Base-by-base conservation (phyloP, 2,113 vertebrate genomes). In the Serilophus lunatus region DNA sequence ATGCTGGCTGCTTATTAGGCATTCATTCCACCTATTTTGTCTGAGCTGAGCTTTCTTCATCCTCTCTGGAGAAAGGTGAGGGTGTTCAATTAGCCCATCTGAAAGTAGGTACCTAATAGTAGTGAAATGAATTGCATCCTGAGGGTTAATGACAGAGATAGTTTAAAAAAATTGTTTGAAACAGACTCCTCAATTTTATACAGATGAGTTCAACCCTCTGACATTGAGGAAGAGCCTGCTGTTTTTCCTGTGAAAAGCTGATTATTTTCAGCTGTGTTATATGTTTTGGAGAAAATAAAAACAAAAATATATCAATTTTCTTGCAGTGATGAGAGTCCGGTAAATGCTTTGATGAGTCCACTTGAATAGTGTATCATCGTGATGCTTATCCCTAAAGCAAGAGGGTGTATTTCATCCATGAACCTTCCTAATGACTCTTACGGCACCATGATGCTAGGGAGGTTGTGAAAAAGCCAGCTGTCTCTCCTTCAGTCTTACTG, bases 201-300 rank as follows among this genome's bases (percentile, higher is more conserved):
- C 26, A 82, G 86, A 93, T 47, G 40, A 82, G 5, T 79, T 85
- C 70, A 85, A 33, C 53, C 17, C 53, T 94, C 59, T 82, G 85
- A 93, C 44, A 44, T 1, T 76, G 40, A 82, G 78, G 88, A 93
- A 86, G 69, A 74, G 54, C 56, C 69, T 88, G 74, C 74, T 93
- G 91, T 40, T 86, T 40, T 93, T 95, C 69, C 61, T 76, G 23
- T 61, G 91, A 92, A 94, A 82, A 94, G 13, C 50, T 82, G 74
- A 78, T 78, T 80, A 40, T 69, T 80, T 94, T 96, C 88, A 92
- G 75, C 79, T 87, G 68, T 74, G 76, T 81, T 88, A 38, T 16
- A 64, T 29, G 12, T 79, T 95, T 61, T 56, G 57, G 57, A 93
- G 86, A 70, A 84, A 57, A 95, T 42, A 31, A 82, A 78, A 80